These are phyloP conservation scores for Tenualosa ilisha DNA, from an alignment of 2,797 vertebrate genomes.

Conservation along the genomic window DNA sequence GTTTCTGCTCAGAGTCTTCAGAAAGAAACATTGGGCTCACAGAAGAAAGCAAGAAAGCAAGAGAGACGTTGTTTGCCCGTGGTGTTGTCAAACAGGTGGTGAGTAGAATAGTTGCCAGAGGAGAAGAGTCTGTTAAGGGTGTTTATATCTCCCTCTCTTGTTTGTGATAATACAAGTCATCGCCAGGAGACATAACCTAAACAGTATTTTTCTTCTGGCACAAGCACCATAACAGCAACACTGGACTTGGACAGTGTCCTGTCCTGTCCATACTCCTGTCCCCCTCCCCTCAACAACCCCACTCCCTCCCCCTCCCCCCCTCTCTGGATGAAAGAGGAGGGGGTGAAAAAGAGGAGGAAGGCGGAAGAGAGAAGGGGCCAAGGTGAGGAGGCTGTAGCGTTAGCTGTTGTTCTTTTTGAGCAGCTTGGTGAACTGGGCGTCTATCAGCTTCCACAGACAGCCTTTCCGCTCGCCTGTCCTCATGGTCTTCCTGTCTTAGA, in stretches of 20 bases:
- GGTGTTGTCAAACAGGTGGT: constrained; percentile 28
- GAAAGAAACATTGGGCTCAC: background rate
- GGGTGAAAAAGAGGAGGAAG: background rate
- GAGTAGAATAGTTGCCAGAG: constrained; percentile 28
- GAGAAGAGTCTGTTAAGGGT: constrained; percentile 40
- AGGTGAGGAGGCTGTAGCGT: background rate
- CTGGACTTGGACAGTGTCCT: constrained; percentile 51
- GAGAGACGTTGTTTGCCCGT: constrained; percentile 40
- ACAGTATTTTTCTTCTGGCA: constrained; percentile 63
- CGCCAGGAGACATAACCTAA: constrained; percentile 72
- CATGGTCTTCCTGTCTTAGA: background rate
- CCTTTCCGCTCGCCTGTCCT: constrained; percentile 57
- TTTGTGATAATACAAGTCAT: constrained; percentile 68
- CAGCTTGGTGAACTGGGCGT: constrained; percentile 16
- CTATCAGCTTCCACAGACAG: constrained; percentile 46
- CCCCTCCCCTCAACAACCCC: background rate
- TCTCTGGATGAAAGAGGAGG: background rate
- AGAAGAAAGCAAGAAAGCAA: constrained; percentile 45
- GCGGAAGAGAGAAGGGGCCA: background rate
- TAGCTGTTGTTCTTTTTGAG: constrained; percentile 17
- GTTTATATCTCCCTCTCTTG: constrained; percentile 64
- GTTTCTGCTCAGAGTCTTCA: background rate
- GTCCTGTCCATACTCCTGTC: background rate
- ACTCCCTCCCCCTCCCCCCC: constrained; percentile 32
- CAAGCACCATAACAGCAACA: constrained; percentile 50